Percentiles rank a stretch among this genome's conserved stretches.
phyloP scores from a whole-genome alignment of 1,140 invertebrate species.

The Drosophila busckii region DNA sequence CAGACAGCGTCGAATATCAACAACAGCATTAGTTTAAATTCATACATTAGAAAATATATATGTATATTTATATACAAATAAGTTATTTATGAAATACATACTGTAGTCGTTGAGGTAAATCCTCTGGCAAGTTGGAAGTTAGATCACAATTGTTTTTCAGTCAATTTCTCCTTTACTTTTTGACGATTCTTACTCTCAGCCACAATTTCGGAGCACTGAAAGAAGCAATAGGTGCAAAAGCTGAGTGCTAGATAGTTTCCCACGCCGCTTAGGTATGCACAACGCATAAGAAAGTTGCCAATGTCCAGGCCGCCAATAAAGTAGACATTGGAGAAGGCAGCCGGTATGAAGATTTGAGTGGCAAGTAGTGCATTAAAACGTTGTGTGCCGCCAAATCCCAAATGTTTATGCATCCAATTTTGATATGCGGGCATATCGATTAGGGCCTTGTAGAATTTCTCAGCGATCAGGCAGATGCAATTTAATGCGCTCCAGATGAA shows the following conservation, averaged over 20 bases:
- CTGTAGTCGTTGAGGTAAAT: too few relatives aligned
- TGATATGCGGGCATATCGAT: constrained; percentile 77
- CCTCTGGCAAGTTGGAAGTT: too few relatives aligned
- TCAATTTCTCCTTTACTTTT: constrained; percentile 29
- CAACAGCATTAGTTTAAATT: too few relatives aligned
- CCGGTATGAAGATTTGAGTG: constrained; percentile 86
- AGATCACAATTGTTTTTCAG: neutral
- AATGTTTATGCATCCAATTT: constrained; percentile 66
- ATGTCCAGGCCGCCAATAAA: constrained; percentile 88
- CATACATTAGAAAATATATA: neutral
- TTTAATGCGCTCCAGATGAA: constrained; percentile 92
- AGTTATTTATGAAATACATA: too few relatives aligned
- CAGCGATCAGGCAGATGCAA: constrained; percentile 87
- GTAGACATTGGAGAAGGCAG: constrained; percentile 91
- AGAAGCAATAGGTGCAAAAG: constrained; percentile 72
- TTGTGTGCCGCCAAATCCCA: constrained; percentile 57
- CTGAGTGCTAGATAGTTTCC: constrained; percentile 62
- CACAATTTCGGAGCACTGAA: constrained; percentile 71
- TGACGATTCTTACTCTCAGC: constrained; percentile 1
- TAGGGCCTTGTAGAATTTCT: constrained; percentile 82
- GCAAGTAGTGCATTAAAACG: constrained; percentile 84
- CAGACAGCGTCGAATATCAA: neutral
- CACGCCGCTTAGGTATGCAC: constrained; percentile 79
- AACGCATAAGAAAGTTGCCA: constrained; percentile 83
- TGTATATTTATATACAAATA: neutral